Base-by-base conservation (phyloP, 2,797 vertebrate species). In the Sebastes matsubarae region DNA sequence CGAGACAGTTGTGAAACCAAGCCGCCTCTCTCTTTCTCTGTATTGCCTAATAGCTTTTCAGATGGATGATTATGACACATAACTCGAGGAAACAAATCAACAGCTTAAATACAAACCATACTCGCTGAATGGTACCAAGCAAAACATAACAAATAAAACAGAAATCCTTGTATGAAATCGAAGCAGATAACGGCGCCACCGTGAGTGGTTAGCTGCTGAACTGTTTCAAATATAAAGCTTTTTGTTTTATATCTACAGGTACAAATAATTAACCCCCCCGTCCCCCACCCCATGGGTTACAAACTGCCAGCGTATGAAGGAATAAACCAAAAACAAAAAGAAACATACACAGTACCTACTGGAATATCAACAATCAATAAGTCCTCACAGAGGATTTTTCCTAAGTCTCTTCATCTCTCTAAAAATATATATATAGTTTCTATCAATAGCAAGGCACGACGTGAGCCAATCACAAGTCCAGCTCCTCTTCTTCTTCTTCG, bases 311-410 rank as follows among this genome's bases (percentile, higher is more conserved):
- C 92, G 94, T 96, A 96, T 96, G 95, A 93, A 88, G 95, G 75
- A 94, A 94, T 12, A 13, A 64, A 67, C 13, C 95, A 18, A 73
- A 68, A 80, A 80, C 60, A 95, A 95, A 74, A 60, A 64, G n/a
- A 90, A 95, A 96, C 97, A 98, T 97, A 97, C 96, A 98, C 96
- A 98, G 97, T 98, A 97, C 97, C 98, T 98, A 98, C 96, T 97
- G 97, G 96, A 97, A 96, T 96, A 97, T 96, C 96, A 96, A 97
- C 96, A 98, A 97, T 96, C 95, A 96, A 95, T 96, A 96, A 96
- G 93, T 98, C 98, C 98, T 99, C 98, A 99, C 97, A 98, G 98
- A 99, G 98, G 98, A 99, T 92, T 95, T 90, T 90, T 82, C 80
- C 89, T 84, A 92, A 93, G 89, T 93, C 82, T 88, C 80, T 87